Evolutionary conservation across 1,140 invertebrate species (phyloP).

Genomic region (Varroa destructor): DNA sequence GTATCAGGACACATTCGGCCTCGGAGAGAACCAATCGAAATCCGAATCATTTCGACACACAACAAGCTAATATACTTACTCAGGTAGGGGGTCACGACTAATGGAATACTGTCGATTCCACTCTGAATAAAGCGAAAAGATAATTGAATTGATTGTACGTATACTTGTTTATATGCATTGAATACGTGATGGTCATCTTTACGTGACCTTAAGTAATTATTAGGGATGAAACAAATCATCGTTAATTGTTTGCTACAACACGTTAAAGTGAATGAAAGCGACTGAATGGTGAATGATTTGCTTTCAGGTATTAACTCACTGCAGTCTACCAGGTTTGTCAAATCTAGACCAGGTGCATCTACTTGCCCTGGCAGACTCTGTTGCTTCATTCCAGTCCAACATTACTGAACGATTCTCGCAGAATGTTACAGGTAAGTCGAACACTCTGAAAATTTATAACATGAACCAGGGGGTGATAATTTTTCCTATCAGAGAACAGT

Average conservation of each 20-base stretch:
- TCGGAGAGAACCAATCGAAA: conserved; percentile 10
- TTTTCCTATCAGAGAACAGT: too few relatives aligned
- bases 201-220: too few relatives aligned
- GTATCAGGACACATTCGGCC: conserved; percentile 21
- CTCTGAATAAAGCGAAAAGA: too few relatives aligned
- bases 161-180: too few relatives aligned
- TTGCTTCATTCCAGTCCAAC: conserved; percentile 54
- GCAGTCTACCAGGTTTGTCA: conserved; percentile 86
- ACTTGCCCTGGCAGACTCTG: conserved; percentile 88
- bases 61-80: conserved; percentile 19
- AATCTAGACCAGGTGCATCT: conserved; percentile 98
- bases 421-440: conserved; percentile 25
- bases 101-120: too few relatives aligned
- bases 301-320: conserved; percentile 75
- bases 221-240: too few relatives aligned
- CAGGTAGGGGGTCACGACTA: conserved; percentile 11
- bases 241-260: too few relatives aligned
- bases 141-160: too few relatives aligned
- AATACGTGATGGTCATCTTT: too few relatives aligned
- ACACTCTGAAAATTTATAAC: background rate
- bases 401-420: conserved; percentile 34
- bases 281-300: too few relatives aligned
- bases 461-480: too few relatives aligned
- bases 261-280: too few relatives aligned
- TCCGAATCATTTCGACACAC: conserved; percentile 27